Base-by-base conservation (phyloP, 64 coral and sea anemone genomes). In the Anthopleura sola region DNA sequence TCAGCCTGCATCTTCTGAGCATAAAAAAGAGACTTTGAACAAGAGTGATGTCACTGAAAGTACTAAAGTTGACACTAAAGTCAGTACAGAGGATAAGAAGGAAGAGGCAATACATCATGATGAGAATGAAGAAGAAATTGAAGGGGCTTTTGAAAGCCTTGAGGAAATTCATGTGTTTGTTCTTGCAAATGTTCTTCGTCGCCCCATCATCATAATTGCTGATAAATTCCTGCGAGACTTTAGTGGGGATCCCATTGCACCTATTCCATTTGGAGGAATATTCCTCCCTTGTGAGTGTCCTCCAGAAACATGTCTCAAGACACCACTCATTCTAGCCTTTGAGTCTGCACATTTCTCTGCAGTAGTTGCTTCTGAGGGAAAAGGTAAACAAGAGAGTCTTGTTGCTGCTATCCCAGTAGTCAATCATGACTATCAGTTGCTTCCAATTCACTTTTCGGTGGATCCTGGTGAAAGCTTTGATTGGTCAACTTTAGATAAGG, bases 81-180 rank as follows among this genome's bases (percentile, higher is more conserved):
- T 60, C 2, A 17, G 19, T 10, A 6, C 38, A n/a, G 21, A 84
- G 75, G 57, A 33, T 19, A 86, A 78, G 78, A 53, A 83, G 40
- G 48, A 78, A 23, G 37, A 86, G 0, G 7, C 11, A 32, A 34
- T 34, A 13, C 28, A 7, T 66, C 60, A 24, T 66, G 77, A 78
- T 34, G 86, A 91, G 14, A 60, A 44, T 75, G 93, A 92, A 57
- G 47, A 16, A 4, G 85, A 91, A 15, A 10, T 2, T 55, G 54
- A 75, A 68, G 94, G 94, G 7, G 90, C 94, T 44, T 99, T 90
- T 90, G 97, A 99, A 92, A 99, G 97, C 51, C 82, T 99, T 19
- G 97, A 95, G 51, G 97, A 99, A 46, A 95, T 99, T n/a, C 97
- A 99, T 86, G 92, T 99, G 1, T 99, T 94, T 92, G 93, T 94